Percentiles rank a stretch among this genome's conserved stretches.
Conservation (phyloP, 2,113 vertebrate species). For the Axis porcinus region DNA sequence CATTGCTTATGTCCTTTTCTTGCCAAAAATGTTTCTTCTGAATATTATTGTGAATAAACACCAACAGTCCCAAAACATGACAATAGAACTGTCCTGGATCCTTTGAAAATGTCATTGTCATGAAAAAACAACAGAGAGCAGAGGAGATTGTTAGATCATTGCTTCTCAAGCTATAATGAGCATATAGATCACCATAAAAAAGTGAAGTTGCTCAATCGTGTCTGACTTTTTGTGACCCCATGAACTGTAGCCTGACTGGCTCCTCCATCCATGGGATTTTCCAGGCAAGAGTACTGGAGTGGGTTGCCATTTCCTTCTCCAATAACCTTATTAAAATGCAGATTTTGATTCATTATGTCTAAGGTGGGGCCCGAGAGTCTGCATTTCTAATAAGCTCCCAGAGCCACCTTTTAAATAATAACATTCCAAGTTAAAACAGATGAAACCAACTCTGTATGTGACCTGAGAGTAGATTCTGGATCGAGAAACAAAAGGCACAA, state of each 20-base stretch:
- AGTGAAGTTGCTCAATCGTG: not conserved
- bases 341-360: not conserved
- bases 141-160: not conserved
- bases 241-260: not conserved
- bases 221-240: not conserved
- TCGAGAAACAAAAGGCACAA: not conserved
- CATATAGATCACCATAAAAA: not conserved
- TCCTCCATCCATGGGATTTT: not conserved
- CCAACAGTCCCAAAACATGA: not conserved
- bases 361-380: not conserved
- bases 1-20: not conserved
- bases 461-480: not conserved
- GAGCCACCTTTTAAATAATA: not conserved
- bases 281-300: not conserved
- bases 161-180: not conserved
- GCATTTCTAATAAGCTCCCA: not conserved
- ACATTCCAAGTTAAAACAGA: not conserved
- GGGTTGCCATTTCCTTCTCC: not conserved
- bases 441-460: not conserved
- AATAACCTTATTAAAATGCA: not conserved
- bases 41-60: not conserved
- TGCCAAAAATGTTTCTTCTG: not conserved
- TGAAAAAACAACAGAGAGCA: not conserved
- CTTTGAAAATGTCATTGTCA: not conserved
- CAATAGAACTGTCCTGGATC: not conserved